Evolutionary conservation across 2,797 vertebrate genomes (phyloP).

Genomic region (Sebastes reedi): DNA sequence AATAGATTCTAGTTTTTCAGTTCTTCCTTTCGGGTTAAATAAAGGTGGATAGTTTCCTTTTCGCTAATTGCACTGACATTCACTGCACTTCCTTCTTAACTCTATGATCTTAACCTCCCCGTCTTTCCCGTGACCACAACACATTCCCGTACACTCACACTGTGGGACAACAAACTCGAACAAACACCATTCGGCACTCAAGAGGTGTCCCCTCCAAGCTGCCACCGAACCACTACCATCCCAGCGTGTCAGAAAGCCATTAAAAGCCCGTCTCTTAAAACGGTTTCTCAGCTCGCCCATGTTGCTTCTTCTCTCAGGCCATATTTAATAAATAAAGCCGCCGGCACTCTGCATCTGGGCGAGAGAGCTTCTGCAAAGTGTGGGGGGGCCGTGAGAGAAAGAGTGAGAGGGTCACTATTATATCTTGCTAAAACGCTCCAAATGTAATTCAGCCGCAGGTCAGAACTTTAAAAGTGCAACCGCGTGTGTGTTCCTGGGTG

Average conservation of each 20-base stretch:
- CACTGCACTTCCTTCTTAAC: not conserved
- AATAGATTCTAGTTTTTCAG: not conserved
- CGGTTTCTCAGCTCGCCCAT: slow-evolving; percentile 62
- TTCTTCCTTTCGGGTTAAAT: not conserved
- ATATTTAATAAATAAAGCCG: slow-evolving; percentile 84
- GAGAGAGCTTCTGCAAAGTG: slow-evolving; percentile 65
- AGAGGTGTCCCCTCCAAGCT: slow-evolving; percentile 50
- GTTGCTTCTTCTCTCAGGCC: slow-evolving; percentile 66
- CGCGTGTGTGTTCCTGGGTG: slow-evolving; percentile 41
- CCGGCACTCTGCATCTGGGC: slow-evolving; percentile 56
- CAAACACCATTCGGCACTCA: slow-evolving; percentile 61
- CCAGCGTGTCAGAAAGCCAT: slow-evolving; percentile 70
- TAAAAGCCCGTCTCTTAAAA: slow-evolving; percentile 65
- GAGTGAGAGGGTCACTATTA: slow-evolving; percentile 78
- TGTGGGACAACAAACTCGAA: slow-evolving; percentile 36
- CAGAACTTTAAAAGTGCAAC: slow-evolving; percentile 79
- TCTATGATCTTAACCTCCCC: not conserved
- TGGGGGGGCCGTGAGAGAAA: slow-evolving; percentile 27
- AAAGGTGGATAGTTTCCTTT: not conserved
- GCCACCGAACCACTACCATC: slow-evolving; percentile 17
- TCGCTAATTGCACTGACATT: slow-evolving; percentile 15
- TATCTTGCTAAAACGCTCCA: slow-evolving; percentile 77
- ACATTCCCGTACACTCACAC: slow-evolving; percentile 29
- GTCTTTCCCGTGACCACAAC: not conserved
- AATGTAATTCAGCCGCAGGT: slow-evolving; percentile 84